phyloP scores from a whole-genome alignment of 2,113 vertebrate species.

The Cyanistes caeruleus region DNA sequence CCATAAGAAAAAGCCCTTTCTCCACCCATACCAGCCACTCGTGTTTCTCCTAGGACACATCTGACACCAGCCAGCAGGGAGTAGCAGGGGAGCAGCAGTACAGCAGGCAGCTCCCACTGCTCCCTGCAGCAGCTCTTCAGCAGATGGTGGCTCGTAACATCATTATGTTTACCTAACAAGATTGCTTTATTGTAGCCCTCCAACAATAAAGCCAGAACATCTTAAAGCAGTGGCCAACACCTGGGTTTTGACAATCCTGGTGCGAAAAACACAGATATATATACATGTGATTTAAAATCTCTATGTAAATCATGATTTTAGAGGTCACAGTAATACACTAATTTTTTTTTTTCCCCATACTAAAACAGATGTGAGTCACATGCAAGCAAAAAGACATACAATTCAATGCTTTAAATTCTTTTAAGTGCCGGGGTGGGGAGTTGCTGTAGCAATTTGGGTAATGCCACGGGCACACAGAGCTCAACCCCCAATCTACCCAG shows the following conservation, averaged over 20 bases:
- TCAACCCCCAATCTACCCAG: background rate
- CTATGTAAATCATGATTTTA: background rate
- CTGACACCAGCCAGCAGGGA: background rate
- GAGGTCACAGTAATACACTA: background rate
- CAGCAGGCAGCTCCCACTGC: background rate
- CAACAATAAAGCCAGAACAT: background rate
- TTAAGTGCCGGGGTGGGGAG: background rate
- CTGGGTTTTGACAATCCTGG: background rate
- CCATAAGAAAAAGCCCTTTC: background rate
- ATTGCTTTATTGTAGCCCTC: conserved; percentile 13
- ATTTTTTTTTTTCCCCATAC: background rate
- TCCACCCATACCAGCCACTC: background rate
- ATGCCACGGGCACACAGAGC: background rate
- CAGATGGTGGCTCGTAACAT: conserved; percentile 25
- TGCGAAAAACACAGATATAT: background rate
- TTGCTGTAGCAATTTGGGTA: background rate
- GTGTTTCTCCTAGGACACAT: background rate
- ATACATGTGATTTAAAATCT: background rate
- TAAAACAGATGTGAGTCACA: background rate
- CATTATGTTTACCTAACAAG: conserved; percentile 43
- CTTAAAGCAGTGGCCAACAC: background rate
- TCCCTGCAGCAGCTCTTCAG: background rate
- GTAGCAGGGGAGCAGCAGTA: background rate
- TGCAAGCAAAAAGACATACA: background rate
- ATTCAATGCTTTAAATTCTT: background rate